Base-by-base conservation (phyloP, 2,888 invertebrate genomes). In the Cotesia congregata region DNA sequence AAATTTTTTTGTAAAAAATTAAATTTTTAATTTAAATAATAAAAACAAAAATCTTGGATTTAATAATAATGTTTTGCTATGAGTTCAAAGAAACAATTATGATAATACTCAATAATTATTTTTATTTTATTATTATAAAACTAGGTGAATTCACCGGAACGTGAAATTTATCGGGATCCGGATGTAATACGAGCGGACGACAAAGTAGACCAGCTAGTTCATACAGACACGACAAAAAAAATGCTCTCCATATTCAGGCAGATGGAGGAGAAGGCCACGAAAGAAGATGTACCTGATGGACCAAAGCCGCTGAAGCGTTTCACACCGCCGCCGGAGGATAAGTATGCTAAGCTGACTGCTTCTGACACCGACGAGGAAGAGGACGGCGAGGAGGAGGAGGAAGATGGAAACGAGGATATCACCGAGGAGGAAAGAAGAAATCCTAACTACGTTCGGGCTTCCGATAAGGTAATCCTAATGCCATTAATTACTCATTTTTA, bases 241-340 rank as follows among this genome's bases (percentile, higher is more conserved):
- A 97, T 98, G 95, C 92, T 97, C 82, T 93, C 92, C 84, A 95
- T 97, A 83, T 98, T 98, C 92, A 92, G 97, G 0, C 95, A 96
- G 90, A 93, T 98, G 92, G 97, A 97, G 90, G 94, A 94, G 84
- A 92, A 93, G 81, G 91, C 91, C 75, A 86, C 86, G 77, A 90
- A 92, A 79, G 90, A 91, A 12, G 91, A 91, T 15, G 88, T 92
- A 15, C 91, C 91, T 9, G 91, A 91, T 77, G 92, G 95, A 9
- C 95, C 94, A 0, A 96, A 96, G 86, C 97, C 97, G 0, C 89
- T 97, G 79, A 97, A 97, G 89, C 91, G 96, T 77, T 97, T 97
- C 90, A 97, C 97, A 0, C 97, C 97, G 1, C 97, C 97, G 0
- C 96, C 96, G 15, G 95, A 96, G 82, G 91, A 91, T 84, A 92